Conservation (phyloP, 1,140 invertebrate genomes). For the Drosophila hydei region DNA sequence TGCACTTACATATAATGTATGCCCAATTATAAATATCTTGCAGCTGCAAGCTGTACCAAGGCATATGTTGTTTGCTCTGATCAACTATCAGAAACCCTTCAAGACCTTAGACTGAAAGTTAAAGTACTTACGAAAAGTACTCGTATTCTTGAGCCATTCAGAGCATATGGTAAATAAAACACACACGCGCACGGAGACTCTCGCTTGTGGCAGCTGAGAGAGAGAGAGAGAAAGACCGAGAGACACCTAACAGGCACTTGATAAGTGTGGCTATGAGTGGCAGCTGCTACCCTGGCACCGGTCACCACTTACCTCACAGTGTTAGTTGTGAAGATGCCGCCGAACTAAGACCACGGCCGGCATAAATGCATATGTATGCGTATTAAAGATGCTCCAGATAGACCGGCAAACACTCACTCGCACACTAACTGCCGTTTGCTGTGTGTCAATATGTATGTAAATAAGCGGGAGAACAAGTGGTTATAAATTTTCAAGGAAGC, state of each 20-base stretch:
- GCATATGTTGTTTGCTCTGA: neutral
- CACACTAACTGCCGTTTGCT: slow-evolving; percentile 55
- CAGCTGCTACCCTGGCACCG: slow-evolving; percentile 7
- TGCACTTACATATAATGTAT: too few species aligned
- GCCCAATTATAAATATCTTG: too few species aligned
- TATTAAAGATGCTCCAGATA: slow-evolving; percentile 68
- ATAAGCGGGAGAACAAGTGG: slow-evolving; percentile 78
- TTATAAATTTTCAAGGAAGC: slow-evolving; percentile 76
- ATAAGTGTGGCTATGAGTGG: slow-evolving; percentile 49
- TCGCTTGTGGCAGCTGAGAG: slow-evolving; percentile 15
- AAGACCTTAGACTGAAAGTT: slow-evolving; percentile 16
- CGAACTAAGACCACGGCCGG: slow-evolving; percentile 46
- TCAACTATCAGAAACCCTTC: slow-evolving; percentile 13
- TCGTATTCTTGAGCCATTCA: slow-evolving; percentile 50
- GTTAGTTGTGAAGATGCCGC: slow-evolving; percentile 65
- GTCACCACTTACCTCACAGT: slow-evolving; percentile 50
- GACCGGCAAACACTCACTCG: slow-evolving; percentile 29
- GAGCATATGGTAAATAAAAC: slow-evolving; percentile 69
- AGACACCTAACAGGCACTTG: slow-evolving; percentile 62
- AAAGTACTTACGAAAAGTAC: slow-evolving; percentile 34
- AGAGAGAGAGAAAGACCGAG: slow-evolving; percentile 52
- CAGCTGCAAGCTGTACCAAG: too few species aligned
- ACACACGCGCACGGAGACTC: slow-evolving; percentile 18
- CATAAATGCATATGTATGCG: slow-evolving; percentile 55
- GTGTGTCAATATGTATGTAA: slow-evolving; percentile 78